A percentile compares a stretch with the other conserved stretches of the same genome.
These are phyloP conservation scores for Diachasmimorpha longicaudata DNA, from an alignment of 1,140 invertebrate species.

Conservation along the genomic window DNA sequence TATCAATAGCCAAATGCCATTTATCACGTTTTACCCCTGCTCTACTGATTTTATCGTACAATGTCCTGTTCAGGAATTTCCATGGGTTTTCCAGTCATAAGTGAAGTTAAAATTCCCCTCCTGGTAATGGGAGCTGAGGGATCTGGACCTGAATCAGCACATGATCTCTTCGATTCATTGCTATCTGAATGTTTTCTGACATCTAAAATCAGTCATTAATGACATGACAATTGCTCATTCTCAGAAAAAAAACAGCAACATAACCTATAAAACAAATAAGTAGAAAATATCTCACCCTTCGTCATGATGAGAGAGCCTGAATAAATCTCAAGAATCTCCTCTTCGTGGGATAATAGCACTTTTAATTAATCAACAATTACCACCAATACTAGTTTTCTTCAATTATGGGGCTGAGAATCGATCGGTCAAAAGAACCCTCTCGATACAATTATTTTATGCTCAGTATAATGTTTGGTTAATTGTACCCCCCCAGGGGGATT, in stretches of 20 bases:
- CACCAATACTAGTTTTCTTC: too few relatives aligned
- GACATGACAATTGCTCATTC: neutral
- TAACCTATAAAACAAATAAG: neutral
- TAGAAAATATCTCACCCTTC: conserved; percentile 36
- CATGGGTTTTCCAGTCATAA: conserved; percentile 81
- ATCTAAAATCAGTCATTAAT: conserved; percentile 35
- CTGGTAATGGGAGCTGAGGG: conserved; percentile 77
- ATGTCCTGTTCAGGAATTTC: conserved; percentile 85
- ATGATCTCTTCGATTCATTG: conserved; percentile 54
- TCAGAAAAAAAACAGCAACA: neutral
- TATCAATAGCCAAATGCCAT: too few relatives aligned
- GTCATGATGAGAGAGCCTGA: conserved; percentile 33
- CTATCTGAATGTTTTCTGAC: conserved; percentile 54
- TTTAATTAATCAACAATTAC: neutral
- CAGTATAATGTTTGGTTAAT: too few relatives aligned
- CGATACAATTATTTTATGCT: too few relatives aligned
- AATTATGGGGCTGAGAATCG: neutral
- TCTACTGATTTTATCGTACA: conserved; percentile 70
- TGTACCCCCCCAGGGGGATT: too few relatives aligned
- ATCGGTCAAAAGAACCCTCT: too few relatives aligned
- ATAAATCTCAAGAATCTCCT: neutral
- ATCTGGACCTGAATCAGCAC: conserved; percentile 68
- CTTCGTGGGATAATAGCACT: neutral
- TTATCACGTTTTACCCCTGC: too few relatives aligned
- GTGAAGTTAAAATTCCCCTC: conserved; percentile 81